Evolutionary conservation across 2,888 invertebrate species (phyloP).

Genomic region (Geophilus truncorum): DNA sequence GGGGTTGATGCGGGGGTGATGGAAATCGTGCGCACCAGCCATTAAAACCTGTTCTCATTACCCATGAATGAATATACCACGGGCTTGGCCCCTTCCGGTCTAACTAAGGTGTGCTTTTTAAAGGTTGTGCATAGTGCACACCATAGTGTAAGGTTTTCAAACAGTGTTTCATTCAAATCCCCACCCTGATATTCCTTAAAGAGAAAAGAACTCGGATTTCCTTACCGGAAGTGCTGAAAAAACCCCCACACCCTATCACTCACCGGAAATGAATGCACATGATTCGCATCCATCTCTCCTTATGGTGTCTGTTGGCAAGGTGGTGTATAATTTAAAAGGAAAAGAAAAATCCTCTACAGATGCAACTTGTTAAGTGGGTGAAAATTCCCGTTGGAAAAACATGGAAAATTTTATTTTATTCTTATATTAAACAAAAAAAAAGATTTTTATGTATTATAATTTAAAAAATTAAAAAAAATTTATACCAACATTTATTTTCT

Average conservation of each 20-base stretch:
- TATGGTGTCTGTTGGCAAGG: slow-evolving; percentile 25
- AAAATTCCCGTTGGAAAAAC: not conserved
- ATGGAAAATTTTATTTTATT: not conserved
- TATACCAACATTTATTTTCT: not conserved
- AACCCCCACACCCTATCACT: not conserved
- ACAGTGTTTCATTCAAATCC: not conserved
- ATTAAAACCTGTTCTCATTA: slow-evolving; percentile 19
- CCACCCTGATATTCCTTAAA: not conserved
- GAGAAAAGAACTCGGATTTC: slow-evolving; percentile 15
- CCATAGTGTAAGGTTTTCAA: not conserved
- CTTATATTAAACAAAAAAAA: no score
- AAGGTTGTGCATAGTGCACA: no score
- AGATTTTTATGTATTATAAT: not conserved
- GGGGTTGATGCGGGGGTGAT: slow-evolving; percentile 21
- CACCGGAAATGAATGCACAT: slow-evolving; percentile 23
- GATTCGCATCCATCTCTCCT: slow-evolving; percentile 27
- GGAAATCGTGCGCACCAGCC: not conserved
- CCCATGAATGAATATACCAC: not conserved
- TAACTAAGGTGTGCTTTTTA: not conserved
- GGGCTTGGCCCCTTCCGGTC: not conserved
- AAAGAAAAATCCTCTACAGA: not conserved
- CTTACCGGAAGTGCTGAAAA: slow-evolving; percentile 2
- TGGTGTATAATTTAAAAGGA: slow-evolving; percentile 14
- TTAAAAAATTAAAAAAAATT: not conserved
- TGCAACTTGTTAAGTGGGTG: not conserved